Evolutionary conservation across 2,113 vertebrate genomes (phyloP), one percentile per base, ranked within the genome.

Genomic region (Anser brachyrhynchus): DNA sequence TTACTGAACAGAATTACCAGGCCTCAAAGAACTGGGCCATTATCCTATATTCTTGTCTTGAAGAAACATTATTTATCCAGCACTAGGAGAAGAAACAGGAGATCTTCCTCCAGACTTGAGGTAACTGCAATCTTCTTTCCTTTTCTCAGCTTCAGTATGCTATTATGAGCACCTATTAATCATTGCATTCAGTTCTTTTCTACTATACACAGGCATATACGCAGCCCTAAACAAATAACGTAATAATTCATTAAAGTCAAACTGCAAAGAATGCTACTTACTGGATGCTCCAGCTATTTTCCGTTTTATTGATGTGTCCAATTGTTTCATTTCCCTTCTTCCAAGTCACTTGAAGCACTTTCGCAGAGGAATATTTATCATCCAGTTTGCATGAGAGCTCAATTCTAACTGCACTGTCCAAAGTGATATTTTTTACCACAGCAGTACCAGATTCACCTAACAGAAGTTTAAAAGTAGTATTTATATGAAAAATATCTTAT

Each of bases 351-450:
- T 96, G 84, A 54, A 94, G 62, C 54, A 39, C 83, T 62, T 81
- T 94, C 66, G 89, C 9, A 44, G 51, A 1, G 14, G 55, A 41
- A 15, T 94, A 65, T 11, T 77, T 25, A 4, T 31, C 58, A 14
- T 62, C 44, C 57, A 98, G 88, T 16, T 66, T 89, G 88, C 98
- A 98, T 9, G 43, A 87, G 37, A 98, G 97, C 43, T 96, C 90
- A 80, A 98, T 13, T 51, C 29, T 10, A 67, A 77, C 14, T 72
- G 97, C 76, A 21, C 4, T 96, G 31, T 77, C 57, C 72, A 98
- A 61, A 69, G 49, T 75, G 59, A 98, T 52, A 22, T 73, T 83
- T 97, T 96, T 96, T 87, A 95, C 81, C 29, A 83, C 1, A 1
- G 39, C 3, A 41, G 3, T 11, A 66, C 9, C 37, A 54, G 94